These are phyloP conservation scores for Phataginus tricuspis DNA, from an alignment of 2,797 vertebrate genomes.

Conservation along the genomic window DNA sequence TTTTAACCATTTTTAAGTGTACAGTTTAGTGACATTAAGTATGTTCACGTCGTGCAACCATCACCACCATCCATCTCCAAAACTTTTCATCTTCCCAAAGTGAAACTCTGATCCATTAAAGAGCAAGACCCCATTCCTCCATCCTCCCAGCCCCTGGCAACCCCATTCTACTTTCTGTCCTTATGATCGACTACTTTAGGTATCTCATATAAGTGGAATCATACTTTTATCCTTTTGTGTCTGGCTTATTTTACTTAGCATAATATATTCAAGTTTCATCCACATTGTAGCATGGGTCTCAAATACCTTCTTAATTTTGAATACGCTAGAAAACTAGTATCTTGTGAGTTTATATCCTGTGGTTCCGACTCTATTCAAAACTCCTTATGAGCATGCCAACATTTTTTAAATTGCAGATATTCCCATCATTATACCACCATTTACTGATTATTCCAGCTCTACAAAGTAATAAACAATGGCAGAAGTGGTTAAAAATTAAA, in stretches of 20 bases:
- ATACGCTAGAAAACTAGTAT: not conserved
- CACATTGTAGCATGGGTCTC: not conserved
- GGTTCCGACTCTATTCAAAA: not conserved
- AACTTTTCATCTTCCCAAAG: not conserved
- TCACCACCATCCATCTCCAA: not conserved
- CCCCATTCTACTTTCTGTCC: not conserved
- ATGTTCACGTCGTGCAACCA: not conserved
- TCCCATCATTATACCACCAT: not conserved
- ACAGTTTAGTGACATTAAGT: not conserved
- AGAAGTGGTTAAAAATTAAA: not conserved
- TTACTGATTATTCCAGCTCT: not conserved
- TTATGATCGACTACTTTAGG: not conserved
- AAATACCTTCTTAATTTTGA: not conserved
- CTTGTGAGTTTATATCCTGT: not conserved
- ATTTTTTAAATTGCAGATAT: not conserved
- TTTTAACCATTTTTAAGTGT: not conserved
- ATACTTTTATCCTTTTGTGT: not conserved
- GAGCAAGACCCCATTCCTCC: not conserved
- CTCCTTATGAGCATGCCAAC: not conserved
- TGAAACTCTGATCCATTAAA: not conserved
- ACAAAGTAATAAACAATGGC: not conserved
- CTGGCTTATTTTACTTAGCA: not conserved
- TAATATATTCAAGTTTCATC: not conserved
- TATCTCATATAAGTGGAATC: not conserved
- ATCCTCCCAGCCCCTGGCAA: not conserved